These are phyloP conservation scores for Malaclemys terrapin DNA, from an alignment of 2,113 vertebrate genomes.

Conservation along the genomic window DNA sequence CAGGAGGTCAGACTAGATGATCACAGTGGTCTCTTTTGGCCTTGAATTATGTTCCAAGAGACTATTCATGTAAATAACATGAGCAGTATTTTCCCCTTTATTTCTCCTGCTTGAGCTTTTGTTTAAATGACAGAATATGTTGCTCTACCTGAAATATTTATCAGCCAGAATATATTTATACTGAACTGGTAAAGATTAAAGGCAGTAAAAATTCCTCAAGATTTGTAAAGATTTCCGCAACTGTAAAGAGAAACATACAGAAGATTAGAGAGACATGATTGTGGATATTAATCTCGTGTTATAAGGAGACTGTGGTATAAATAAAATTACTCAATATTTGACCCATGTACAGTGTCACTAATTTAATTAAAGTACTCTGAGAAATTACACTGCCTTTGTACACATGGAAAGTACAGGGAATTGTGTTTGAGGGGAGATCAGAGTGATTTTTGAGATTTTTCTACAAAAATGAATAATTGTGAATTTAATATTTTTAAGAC, in stretches of 20 bases:
- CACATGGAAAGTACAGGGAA: constrained; percentile 16
- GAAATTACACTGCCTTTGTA: not conserved
- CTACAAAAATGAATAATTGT: not conserved
- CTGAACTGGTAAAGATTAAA: not conserved
- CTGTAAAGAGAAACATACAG: not conserved
- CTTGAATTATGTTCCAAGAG: not conserved
- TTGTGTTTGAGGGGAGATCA: not conserved
- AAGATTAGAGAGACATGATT: not conserved
- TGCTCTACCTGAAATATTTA: not conserved
- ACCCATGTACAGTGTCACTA: not conserved
- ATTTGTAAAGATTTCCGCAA: not conserved
- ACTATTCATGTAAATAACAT: not conserved
- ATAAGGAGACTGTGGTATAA: not conserved
- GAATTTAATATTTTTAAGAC: not conserved
- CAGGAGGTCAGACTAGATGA: not conserved
- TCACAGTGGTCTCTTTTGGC: not conserved
- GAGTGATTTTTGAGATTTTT: not conserved
- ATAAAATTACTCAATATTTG: not conserved
- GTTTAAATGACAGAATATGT: not conserved
- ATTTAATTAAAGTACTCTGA: constrained; percentile 3
- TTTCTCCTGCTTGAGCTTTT: not conserved
- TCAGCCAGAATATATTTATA: not conserved
- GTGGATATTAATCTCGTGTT: not conserved
- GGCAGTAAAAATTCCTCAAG: not conserved
- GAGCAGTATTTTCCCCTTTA: not conserved